Evolutionary conservation across 1,140 invertebrate genomes (phyloP).

Genomic region (Thaumatotibia leucotreta): DNA sequence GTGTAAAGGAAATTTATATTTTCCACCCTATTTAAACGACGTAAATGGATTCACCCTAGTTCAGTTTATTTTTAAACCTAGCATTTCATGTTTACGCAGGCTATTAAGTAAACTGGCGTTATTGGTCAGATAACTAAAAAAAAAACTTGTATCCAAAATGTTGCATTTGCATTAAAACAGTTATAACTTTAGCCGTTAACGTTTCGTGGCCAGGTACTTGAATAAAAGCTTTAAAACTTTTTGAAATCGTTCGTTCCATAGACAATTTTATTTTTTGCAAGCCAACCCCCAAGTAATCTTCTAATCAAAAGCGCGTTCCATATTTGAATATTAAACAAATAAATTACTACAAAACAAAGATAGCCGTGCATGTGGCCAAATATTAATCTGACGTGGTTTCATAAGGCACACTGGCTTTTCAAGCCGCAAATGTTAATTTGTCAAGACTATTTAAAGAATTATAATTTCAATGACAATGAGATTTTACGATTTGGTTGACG

Average conservation of each 20-base stretch:
- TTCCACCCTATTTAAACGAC: too few species aligned
- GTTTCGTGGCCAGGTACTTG: neutral
- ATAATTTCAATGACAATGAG: conserved; percentile 35
- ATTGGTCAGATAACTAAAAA: too few species aligned
- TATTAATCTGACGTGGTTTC: neutral
- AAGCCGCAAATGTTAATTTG: neutral
- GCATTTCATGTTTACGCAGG: too few species aligned
- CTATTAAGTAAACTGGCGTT: too few species aligned
- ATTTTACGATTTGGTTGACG: conserved; percentile 47
- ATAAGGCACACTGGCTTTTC: neutral
- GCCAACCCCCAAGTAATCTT: conserved; percentile 27
- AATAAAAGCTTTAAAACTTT: neutral
- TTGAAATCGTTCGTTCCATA: neutral
- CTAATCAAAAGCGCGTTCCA: conserved; percentile 49
- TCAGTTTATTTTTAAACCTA: too few species aligned
- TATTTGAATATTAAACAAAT: conserved; percentile 39
- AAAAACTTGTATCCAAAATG: neutral
- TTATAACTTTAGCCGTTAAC: neutral
- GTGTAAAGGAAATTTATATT: too few species aligned
- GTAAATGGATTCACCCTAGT: too few species aligned
- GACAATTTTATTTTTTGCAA: conserved; percentile 7
- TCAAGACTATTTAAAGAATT: neutral
- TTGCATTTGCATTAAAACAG: neutral
- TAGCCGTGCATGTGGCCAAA: neutral
- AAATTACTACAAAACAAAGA: conserved; percentile 33